Evolutionary conservation across 2,888 invertebrate species (phyloP), one percentile per base, ranked within the genome.

Genomic region (Prenolepis imparis): DNA sequence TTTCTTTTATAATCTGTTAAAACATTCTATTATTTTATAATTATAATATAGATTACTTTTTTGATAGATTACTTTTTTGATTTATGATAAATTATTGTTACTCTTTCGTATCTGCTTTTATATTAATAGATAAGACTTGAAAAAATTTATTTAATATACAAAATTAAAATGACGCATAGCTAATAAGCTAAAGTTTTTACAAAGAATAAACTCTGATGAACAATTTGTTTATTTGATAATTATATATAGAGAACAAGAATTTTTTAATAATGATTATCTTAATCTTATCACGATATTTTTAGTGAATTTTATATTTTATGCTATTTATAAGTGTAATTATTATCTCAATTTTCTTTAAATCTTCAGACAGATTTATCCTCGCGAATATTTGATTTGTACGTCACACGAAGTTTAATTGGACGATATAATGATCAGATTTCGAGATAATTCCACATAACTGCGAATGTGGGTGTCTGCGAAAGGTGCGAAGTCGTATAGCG

Each of bases 261-360:
- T 28, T 28, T 28, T 28, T 48, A n/a, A 68, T 52, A 32, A 36
- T 1, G 48, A 4, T 6, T 55, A 70, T 68, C 1, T 12, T 9
- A 36, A 70, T 36, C 36, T 32, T 15, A 5, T 5, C 1, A 21
- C 9, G 21, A 36, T 36, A 36, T 52, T 70, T 8, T 24, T 18
- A 41, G 9, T 66, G 9, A 44, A 66, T 24, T 64, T 66, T 41
- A 61, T 61, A 61, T 61, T 12, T 66, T 41, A 63, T 9, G 3
- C 4, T 41, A 41, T 41, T 66, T 41, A 15, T 18, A 32, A 28
- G 5, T 3, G 0, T 21, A 48, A 28, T 48, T 68, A 44, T 2
- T 6, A 32, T 68, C n/a, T 8, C 32, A 48, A 66, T 68, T 57
- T 57, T 21, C 48, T 48, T 48, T 57, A 11, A 48, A 18, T 0